These are phyloP conservation scores for Poeciliopsis occidentalis DNA, from an alignment of 2,113 vertebrate species.

Conservation along the genomic window DNA sequence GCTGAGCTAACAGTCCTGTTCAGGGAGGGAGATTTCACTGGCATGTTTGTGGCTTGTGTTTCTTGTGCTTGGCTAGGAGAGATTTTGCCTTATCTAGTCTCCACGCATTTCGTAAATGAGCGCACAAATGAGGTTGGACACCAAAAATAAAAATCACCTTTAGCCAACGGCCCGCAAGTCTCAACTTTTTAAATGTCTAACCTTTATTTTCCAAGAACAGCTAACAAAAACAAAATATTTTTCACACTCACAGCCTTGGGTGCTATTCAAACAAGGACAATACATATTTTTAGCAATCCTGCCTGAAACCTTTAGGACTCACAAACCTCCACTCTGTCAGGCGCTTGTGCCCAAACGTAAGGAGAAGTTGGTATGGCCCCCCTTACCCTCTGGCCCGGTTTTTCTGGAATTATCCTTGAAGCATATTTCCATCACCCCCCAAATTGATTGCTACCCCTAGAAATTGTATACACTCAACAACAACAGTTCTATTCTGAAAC, in stretches of 20 bases:
- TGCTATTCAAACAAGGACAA: conserved; percentile 50
- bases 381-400: conserved; percentile 9
- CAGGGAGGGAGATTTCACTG: conserved; percentile 34
- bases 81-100: conserved; percentile 56
- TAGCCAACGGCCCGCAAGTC: conserved; percentile 33
- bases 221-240: conserved; percentile 18
- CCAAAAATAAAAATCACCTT: conserved; percentile 39
- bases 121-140: conserved; percentile 34
- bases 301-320: conserved; percentile 57
- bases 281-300: conserved; percentile 53
- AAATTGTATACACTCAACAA: background rate
- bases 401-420: background rate
- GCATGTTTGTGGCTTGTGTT: conserved; percentile 33
- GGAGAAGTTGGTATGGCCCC: no score
- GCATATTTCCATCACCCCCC: background rate
- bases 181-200: conserved; percentile 29
- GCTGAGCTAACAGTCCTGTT: conserved; percentile 73
- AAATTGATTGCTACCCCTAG: background rate
- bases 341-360: conserved; percentile 44
- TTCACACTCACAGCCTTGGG: conserved; percentile 34
- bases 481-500: background rate
- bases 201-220: conserved; percentile 33
- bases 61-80: conserved; percentile 38
- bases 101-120: conserved; percentile 35
- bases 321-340: conserved; percentile 31